These are phyloP conservation scores for Eueides isabella DNA, from an alignment of 1,140 invertebrate species.

Conservation along the genomic window DNA sequence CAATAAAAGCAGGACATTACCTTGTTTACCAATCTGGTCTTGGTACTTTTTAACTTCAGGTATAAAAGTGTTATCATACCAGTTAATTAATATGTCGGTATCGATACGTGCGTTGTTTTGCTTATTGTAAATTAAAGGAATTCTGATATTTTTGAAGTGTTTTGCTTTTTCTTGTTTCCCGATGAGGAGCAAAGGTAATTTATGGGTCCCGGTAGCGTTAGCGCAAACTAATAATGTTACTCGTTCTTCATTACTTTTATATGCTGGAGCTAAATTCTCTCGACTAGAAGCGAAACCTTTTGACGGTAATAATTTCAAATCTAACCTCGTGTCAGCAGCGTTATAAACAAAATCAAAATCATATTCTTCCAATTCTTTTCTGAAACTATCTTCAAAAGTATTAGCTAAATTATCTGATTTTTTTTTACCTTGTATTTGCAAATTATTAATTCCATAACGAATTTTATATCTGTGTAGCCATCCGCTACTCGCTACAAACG, in stretches of 20 bases:
- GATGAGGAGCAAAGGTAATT: conserved; percentile 43
- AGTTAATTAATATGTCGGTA: conserved; percentile 50
- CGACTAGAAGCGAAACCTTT: conserved; percentile 40
- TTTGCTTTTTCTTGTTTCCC: conserved; percentile 39
- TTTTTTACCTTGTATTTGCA: conserved; percentile 48
- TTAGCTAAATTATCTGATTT: conserved; percentile 44
- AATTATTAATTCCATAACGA: conserved; percentile 53
- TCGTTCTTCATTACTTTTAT: conserved; percentile 47
- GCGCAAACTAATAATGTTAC: conserved; percentile 44
- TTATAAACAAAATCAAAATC: conserved; percentile 47
- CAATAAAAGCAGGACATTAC: conserved; percentile 70
- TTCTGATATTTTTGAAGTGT: conserved; percentile 43
- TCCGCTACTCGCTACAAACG: conserved; percentile 56
- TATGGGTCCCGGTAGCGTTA: conserved; percentile 44
- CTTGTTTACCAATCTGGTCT: conserved; percentile 45
- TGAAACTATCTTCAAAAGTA: conserved; percentile 37
- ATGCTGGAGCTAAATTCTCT: conserved; percentile 41
- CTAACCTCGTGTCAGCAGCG: conserved; percentile 42
- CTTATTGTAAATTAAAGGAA: conserved; percentile 38
- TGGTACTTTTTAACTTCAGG: conserved; percentile 49
- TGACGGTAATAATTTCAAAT: conserved; percentile 42
- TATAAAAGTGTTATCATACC: conserved; percentile 54
- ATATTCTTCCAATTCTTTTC: conserved; percentile 40
- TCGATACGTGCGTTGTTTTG: conserved; percentile 51
- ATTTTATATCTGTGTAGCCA: conserved; percentile 58